These are phyloP conservation scores for Brachycybe producta DNA, from an alignment of 2,888 invertebrate genomes.

Conservation along the genomic window DNA sequence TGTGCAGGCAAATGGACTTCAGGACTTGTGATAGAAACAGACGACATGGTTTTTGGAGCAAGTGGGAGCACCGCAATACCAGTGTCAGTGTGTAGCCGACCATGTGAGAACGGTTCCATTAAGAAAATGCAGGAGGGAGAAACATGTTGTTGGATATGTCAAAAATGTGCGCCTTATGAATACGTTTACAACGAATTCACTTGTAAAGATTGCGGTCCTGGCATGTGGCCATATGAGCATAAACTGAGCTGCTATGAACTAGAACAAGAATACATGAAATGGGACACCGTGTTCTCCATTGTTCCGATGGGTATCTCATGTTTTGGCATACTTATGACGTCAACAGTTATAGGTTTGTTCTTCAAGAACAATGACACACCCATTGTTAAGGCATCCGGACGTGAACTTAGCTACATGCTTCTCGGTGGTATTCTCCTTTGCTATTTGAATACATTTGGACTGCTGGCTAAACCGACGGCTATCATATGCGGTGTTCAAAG, in stretches of 20 bases:
- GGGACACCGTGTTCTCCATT: constrained; percentile 48
- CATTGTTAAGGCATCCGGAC: constrained; percentile 47
- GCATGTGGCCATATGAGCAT: constrained; percentile 48
- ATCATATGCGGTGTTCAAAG: constrained; percentile 47
- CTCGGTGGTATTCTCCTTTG: constrained; percentile 48
- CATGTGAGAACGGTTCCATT: constrained; percentile 52
- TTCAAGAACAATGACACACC: constrained; percentile 52
- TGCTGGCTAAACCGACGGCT: constrained; percentile 45
- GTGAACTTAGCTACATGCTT: constrained; percentile 50
- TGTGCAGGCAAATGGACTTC: constrained; percentile 46
- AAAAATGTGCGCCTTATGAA: constrained; percentile 54
- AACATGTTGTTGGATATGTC: constrained; percentile 66
- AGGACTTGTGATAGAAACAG: constrained; percentile 39
- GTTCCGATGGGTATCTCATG: constrained; percentile 49
- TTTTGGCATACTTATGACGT: constrained; percentile 47
- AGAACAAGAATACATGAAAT: constrained; percentile 46
- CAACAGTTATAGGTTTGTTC: constrained; percentile 47
- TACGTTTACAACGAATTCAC: constrained; percentile 51
- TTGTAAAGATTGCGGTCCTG: constrained; percentile 50
- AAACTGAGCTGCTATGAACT: constrained; percentile 49
- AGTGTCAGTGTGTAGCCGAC: constrained; percentile 53
- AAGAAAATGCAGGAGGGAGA: constrained; percentile 49
- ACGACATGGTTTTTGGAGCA: constrained; percentile 44
- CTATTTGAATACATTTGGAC: constrained; percentile 48
- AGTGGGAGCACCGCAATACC: constrained; percentile 42